Evolutionary conservation across 2,113 vertebrate species (phyloP), one percentile per base, ranked within the genome.

Genomic region (Cynoglossus semilaevis): DNA sequence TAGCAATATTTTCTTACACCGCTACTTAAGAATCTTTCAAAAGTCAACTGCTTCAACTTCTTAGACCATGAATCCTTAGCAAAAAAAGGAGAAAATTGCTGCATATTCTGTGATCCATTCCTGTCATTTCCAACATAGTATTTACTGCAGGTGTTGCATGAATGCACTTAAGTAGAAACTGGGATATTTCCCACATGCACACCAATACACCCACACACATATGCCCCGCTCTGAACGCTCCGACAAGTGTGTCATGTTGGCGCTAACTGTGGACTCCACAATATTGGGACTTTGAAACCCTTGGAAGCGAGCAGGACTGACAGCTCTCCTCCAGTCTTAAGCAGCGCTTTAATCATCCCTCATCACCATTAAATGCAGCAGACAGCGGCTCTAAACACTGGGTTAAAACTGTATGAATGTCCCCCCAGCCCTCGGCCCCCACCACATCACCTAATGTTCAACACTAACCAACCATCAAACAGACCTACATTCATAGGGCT

Each of bases 391-490:
- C 63, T 44, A 82, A 82, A 85, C 77, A 76, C 48, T 44, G 70
- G 74, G 58, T 60, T 71, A 79, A 79, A 83, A 63, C 54, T 63
- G 51, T 42, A 38, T 84, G 72, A 84, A 84, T 83, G 67, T 63
- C 12, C 53, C 51, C 71, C 29, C 51, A n/a, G n/a, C 44, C 15
- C 7, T 16, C 46, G 40, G 38, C 38, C 34, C 34, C 36, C 0
- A 1, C 37, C 44, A 55, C 54, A 55, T 74, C 65, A 67, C 73
- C 70, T 73, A 84, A 76, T 86, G 79, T 86, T 86, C 77, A 81
- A 77, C 82, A 84, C 81, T 74, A 87, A 79, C 77, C 73, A 83
- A 79, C 75, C 85, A 85, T 83, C 72, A 75, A 77, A 75, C 74
- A 67, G 81, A 70, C 74, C 74, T 77, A 76, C 71, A 81, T 79